Base-by-base conservation (phyloP, 64 coral and sea anemone species). In the Montipora efflorescens region DNA sequence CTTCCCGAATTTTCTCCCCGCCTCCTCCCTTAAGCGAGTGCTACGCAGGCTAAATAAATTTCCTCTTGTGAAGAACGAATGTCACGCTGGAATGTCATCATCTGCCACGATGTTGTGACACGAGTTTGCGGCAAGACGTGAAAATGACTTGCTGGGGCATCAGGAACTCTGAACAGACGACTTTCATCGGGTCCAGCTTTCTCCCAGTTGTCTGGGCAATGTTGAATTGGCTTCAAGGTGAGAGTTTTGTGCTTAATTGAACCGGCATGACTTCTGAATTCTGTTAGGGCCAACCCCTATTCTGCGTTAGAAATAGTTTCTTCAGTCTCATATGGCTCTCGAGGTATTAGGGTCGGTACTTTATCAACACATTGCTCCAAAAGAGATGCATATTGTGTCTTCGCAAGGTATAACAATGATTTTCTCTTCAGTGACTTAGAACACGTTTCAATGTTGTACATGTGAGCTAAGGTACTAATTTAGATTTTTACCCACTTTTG, bases 341-440 rank as follows among this genome's bases (percentile, higher is more conserved):
- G 21, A 55, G 86, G 53, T 71, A 12, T 74, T 18, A 88, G 86
- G 19, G 86, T 50, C n/a, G 67, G 86, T 21, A 88, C 76, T 13
- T 55, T 55, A 3, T 70, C 86, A 20, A 88, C 68, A 67, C 86
- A 68, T 16, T 88, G 69, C 48, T 88, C 68, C 53, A 75, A 76
- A 18, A 16, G 67, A 15, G 74, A 51, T 18, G 86, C 86, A 53
- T 88, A 88, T 50, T 88, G 67, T 73, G 36, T 75, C 48, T 88
- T 88, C 15, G 86, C 67, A 48, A 88, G 67, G 71, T 88, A 22
- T 47, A 88, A 53, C 80, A 82, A 50, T 0, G 80, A 82, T 23
- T 82, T 48, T 45, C 11, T 47, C 73, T 88, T 45, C 4, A 76
- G 21, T 20, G 47, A 43, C 53, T 88, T 88, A 47, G 59, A 59